Base-by-base conservation (phyloP, 2,888 invertebrate species). In the Drosophila siamana region DNA sequence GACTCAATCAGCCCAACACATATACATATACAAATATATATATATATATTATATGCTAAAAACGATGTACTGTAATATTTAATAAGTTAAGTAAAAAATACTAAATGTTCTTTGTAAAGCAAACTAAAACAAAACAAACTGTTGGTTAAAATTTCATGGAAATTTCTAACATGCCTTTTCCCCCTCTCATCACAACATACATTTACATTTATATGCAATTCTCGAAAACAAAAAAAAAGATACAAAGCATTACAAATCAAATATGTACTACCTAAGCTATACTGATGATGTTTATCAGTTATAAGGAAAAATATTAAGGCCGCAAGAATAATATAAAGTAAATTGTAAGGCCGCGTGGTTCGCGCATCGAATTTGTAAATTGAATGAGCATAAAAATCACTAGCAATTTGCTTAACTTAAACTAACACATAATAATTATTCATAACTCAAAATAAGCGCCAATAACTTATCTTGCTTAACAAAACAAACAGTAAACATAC, bases 121-220 rank as follows among this genome's bases (percentile, higher is more conserved):
- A 33, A 33, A 33, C 33, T 33, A 56, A 41, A 68, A 61, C 56
- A 30, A 22, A 43, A 33, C 22, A 7, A 41, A 22, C 63, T 63
- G 66, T 63, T 78, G 56, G 62, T 69, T 78, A 71, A 73, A 80
- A 75, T 80, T 80, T 80, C 80, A 56, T 66, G 80, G 80, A 80
- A 80, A 80, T 80, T 76, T 74, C 56, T 69, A 67, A 76, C 62
- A 56, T 79, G 79, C 80, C 80, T 80, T 80, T 74, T 74, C 47
- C 47, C 61, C 50, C 13, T 33, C 43, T 16, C 33, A 11, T 11
- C n/a, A 26, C 22, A 44, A 15, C 19, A 15, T 28, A 52, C 38
- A 46, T 40, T 48, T 43, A 44, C 51, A 55, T 22, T 47, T 16
- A 50, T 52, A 50, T 26, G 41, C 56, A 69, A 55, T 36, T 66